Percentiles rank a stretch among this genome's conserved stretches.
phyloP scores from a whole-genome alignment of 2,113 vertebrate species.

The Rhabdornis inornatus region DNA sequence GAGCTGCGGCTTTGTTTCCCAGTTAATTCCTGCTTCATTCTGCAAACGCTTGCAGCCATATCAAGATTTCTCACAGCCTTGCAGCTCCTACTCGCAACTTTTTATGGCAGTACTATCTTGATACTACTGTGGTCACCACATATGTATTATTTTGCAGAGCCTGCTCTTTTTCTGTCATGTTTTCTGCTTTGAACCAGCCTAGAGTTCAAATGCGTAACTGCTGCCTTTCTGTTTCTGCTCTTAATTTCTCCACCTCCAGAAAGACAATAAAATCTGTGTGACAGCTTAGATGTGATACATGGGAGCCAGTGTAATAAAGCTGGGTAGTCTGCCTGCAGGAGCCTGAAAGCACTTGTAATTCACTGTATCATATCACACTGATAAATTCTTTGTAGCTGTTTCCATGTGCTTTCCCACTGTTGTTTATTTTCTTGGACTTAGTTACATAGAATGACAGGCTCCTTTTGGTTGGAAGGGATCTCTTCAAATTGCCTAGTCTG shows the following conservation, averaged over 20 bases:
- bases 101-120: neutral
- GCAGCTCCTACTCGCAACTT: neutral
- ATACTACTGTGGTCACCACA: neutral
- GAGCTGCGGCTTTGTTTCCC: neutral
- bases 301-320: neutral
- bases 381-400: neutral
- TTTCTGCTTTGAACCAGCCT: neutral
- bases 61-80: neutral
- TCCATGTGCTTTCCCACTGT: neutral
- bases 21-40: neutral
- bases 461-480: neutral
- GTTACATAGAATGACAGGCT: neutral
- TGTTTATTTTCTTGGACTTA: neutral
- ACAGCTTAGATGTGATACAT: neutral
- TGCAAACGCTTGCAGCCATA: neutral
- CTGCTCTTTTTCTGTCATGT: neutral
- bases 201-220: neutral
- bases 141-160: neutral
- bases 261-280: neutral
- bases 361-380: neutral
- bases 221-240: neutral
- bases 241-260: neutral
- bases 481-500: neutral
- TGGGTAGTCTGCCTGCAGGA: neutral
- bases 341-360: neutral